phyloP scores from a whole-genome alignment of 2,113 vertebrate species.

The Seriola dumerili region DNA sequence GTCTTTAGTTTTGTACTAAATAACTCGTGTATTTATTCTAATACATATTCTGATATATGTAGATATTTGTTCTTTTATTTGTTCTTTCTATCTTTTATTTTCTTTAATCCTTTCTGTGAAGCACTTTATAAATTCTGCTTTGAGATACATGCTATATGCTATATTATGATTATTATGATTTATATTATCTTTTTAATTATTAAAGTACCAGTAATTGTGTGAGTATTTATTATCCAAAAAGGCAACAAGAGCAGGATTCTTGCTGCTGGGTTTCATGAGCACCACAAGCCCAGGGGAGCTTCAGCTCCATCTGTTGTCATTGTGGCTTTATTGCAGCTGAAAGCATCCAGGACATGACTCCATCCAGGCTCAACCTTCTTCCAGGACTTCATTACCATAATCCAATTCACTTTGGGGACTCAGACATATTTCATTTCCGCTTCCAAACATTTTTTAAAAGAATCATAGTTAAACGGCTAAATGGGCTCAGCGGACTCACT shows the following conservation, averaged over 20 bases:
- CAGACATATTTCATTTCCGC: conserved; percentile 61
- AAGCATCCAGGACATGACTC: conserved; percentile 78
- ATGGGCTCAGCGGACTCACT: conserved; percentile 53
- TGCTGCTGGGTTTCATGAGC: conserved; percentile 52
- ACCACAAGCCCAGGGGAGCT: conserved; percentile 72
- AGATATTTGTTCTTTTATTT: background rate
- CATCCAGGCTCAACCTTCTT: conserved; percentile 61
- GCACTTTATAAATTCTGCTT: background rate
- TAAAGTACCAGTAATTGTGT: background rate
- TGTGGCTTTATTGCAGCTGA: conserved; percentile 76
- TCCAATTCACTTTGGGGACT: conserved; percentile 75
- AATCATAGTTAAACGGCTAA: conserved; percentile 65
- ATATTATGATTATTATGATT: conserved; percentile 7
- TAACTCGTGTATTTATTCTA: background rate
- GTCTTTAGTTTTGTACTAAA: too few species aligned
- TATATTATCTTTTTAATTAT: conserved; percentile 23
- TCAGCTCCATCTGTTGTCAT: conserved; percentile 83
- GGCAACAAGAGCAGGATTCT: conserved; percentile 20
- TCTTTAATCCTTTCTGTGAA: background rate
- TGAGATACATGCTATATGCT: background rate
- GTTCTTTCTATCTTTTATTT: too few species aligned
- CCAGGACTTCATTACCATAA: conserved; percentile 83
- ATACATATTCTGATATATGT: background rate
- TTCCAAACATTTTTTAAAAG: conserved; percentile 59
- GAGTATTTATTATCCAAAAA: conserved; percentile 14